phyloP scores from a whole-genome alignment of 2,888 invertebrate species.

The Trichogramma evanescens region DNA sequence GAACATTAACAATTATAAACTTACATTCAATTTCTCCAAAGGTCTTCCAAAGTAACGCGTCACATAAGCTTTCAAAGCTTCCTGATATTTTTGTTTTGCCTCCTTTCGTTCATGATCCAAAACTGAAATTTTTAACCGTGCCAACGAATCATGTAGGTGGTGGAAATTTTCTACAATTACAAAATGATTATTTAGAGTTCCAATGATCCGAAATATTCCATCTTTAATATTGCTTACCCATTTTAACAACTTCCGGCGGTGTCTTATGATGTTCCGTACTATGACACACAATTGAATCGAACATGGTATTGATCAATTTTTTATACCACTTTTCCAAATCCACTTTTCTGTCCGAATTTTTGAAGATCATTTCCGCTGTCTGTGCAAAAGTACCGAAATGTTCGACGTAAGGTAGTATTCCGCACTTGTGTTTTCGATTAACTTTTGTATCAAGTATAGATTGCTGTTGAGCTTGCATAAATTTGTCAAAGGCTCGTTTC shows the following conservation, averaged over 20 bases:
- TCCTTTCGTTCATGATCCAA: slow-evolving; percentile 84
- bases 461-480: slow-evolving; percentile 76
- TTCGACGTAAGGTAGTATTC: slow-evolving; percentile 79
- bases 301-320: slow-evolving; percentile 72
- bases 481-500: slow-evolving; percentile 84
- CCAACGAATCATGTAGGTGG: slow-evolving; percentile 78
- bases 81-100: slow-evolving; percentile 82
- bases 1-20: slow-evolving; percentile 1
- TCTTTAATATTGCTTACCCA: slow-evolving; percentile 54
- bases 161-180: slow-evolving; percentile 81
- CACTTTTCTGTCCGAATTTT: slow-evolving; percentile 75
- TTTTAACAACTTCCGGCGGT: slow-evolving; percentile 84
- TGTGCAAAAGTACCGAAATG: slow-evolving; percentile 83
- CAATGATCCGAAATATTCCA: neutral
- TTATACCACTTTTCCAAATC: slow-evolving; percentile 91
- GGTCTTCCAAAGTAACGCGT: slow-evolving; percentile 91
- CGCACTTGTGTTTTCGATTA: slow-evolving; percentile 73
- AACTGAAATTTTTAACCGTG: slow-evolving; percentile 82
- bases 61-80: slow-evolving; percentile 85
- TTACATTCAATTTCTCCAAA: slow-evolving; percentile 81
- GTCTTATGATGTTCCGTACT: slow-evolving; percentile 83
- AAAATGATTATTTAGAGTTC: slow-evolving; percentile 2
- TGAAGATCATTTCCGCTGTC: slow-evolving; percentile 81
- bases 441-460: slow-evolving; percentile 69
- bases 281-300: slow-evolving; percentile 72